A percentile compares a stretch with the other conserved stretches of the same genome.
phyloP scores from a whole-genome alignment of 2,888 invertebrate species.

The Sthenelais limicola region DNA sequence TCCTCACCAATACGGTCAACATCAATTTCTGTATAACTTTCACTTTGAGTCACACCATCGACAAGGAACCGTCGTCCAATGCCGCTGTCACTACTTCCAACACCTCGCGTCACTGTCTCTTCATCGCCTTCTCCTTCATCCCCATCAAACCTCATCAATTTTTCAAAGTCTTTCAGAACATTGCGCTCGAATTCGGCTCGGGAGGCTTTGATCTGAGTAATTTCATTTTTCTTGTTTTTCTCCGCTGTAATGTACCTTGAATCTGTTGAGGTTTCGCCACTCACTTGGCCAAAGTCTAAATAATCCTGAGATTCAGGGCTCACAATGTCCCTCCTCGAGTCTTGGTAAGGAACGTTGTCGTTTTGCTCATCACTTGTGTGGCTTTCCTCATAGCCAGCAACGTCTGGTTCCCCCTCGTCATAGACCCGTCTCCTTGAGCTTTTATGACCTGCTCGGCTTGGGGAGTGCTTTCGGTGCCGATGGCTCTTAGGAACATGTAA shows the following conservation, averaged over 20 bases:
- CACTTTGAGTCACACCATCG: slow-evolving; percentile 13
- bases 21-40: slow-evolving; percentile 20
- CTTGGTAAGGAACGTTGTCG: not conserved
- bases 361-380: not conserved
- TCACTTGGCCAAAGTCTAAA: slow-evolving; percentile 11
- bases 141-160: slow-evolving; percentile 16
- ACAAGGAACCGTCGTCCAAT: slow-evolving; percentile 7
- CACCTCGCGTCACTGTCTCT: not conserved
- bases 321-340: slow-evolving; percentile 9
- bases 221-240: slow-evolving; percentile 34
- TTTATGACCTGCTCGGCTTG: not conserved
- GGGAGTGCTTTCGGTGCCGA: slow-evolving; percentile 10
- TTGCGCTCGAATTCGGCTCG: slow-evolving; percentile 21
- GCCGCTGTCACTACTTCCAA: not conserved
- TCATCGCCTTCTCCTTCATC: not conserved
- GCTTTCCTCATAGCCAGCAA: slow-evolving; percentile 29
- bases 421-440: not conserved
- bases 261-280: not conserved
- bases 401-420: slow-evolving; percentile 30
- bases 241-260: not conserved
- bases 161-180: slow-evolving; percentile 11
- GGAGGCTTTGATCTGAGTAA: slow-evolving; percentile 20
- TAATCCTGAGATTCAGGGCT: slow-evolving; percentile 24
- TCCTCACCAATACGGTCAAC: slow-evolving; percentile 35
- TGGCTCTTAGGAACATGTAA: slow-evolving; percentile 17